Conservation (phyloP, 2,797 vertebrate genomes). For the Cossypha heuglini region DNA sequence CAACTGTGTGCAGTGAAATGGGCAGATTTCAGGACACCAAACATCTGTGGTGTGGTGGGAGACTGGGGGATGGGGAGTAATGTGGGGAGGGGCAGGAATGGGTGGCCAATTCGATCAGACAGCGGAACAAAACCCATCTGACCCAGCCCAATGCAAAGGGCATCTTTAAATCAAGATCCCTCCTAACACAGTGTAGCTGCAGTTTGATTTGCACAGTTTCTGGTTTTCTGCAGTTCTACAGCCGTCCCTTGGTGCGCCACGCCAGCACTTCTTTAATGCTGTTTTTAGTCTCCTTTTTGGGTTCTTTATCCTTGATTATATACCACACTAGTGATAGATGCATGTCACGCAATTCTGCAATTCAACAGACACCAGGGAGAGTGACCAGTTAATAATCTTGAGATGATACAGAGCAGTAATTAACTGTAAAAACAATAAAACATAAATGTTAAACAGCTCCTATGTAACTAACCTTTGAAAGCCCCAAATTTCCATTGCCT, state of each 20-base stretch:
- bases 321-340: neutral
- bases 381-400: neutral
- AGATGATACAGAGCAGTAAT: neutral
- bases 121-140: neutral
- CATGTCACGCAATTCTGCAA: neutral
- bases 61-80: neutral
- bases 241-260: neutral
- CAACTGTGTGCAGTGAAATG: fast-evolving
- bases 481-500: neutral
- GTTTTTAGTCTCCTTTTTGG: neutral
- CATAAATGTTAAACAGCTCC: neutral
- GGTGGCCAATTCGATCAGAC: neutral
- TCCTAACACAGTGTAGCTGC: neutral
- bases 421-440: neutral
- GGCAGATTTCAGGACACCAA: neutral
- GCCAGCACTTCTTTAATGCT: neutral
- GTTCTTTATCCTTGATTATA: neutral
- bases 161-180: neutral
- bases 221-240: neutral
- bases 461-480: neutral
- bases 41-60: neutral
- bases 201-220: neutral
- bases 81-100: neutral
- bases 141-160: neutral
- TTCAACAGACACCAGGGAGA: neutral